phyloP scores from a whole-genome alignment of 2,113 vertebrate genomes.

The Rhynchopsitta pachyrhyncha region DNA sequence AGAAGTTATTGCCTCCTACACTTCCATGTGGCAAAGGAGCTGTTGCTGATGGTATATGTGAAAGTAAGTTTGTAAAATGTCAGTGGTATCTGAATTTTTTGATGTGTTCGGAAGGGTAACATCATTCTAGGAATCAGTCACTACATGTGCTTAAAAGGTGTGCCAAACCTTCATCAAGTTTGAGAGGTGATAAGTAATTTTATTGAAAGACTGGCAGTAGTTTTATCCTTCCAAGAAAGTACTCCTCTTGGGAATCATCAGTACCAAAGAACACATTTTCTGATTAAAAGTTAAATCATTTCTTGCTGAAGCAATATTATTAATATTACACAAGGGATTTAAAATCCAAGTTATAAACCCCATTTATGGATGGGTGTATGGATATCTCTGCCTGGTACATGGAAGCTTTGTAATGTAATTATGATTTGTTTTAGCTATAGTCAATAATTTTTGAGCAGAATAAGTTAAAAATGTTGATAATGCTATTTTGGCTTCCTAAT shows the following conservation, averaged over 20 bases:
- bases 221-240: background rate
- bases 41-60: background rate
- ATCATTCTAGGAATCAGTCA: background rate
- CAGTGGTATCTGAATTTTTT: background rate
- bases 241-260: background rate
- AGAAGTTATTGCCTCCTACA: background rate
- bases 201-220: background rate
- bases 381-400: background rate
- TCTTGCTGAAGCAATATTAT: background rate
- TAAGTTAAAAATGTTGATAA: background rate
- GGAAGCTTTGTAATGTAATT: background rate
- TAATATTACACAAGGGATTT: background rate
- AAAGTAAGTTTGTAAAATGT: constrained; percentile 6
- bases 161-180: background rate
- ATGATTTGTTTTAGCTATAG: background rate
- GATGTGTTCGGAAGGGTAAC: background rate
- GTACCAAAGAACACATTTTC: background rate
- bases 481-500: background rate
- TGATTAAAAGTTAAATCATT: background rate
- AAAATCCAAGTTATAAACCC: background rate
- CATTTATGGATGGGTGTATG: fast-evolving
- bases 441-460: background rate
- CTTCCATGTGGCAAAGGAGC: background rate
- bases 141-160: background rate
- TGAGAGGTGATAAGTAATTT: background rate